Conservation (phyloP, 2,113 vertebrate genomes). For the Myotis lucifugus region DNA sequence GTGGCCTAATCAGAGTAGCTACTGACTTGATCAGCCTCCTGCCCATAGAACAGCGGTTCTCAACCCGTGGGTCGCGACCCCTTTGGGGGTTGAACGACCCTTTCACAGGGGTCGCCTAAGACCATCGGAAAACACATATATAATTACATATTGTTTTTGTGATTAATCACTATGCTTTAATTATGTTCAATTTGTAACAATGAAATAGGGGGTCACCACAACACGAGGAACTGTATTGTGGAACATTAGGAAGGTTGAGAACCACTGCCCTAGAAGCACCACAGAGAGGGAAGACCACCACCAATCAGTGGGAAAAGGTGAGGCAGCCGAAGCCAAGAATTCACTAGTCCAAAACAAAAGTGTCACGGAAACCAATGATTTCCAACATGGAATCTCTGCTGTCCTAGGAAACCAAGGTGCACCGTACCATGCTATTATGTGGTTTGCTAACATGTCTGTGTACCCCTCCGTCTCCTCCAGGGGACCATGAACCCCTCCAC, state of each 20-base stretch:
- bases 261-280: too few species aligned
- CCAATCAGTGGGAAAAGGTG: fast-evolving
- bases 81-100: too few species aligned
- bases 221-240: too few species aligned
- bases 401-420: background rate
- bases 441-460: background rate
- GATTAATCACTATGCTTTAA: too few species aligned
- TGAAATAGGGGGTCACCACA: too few species aligned
- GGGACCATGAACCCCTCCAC: fast-evolving
- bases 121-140: too few species aligned
- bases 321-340: fast-evolving
- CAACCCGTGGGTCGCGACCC: too few species aligned
- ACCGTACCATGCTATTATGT: fast-evolving
- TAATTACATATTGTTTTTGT: too few species aligned
- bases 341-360: background rate
- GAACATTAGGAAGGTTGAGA: too few species aligned
- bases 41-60: too few species aligned
- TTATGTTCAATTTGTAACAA: too few species aligned
- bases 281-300: background rate
- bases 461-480: fast-evolving
- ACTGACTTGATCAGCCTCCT: background rate
- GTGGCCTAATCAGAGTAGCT: background rate
- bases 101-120: too few species aligned
- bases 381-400: background rate
- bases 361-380: background rate